These are phyloP conservation scores for Brachypterus glaber DNA, from an alignment of 2,888 invertebrate species.

Conservation along the genomic window DNA sequence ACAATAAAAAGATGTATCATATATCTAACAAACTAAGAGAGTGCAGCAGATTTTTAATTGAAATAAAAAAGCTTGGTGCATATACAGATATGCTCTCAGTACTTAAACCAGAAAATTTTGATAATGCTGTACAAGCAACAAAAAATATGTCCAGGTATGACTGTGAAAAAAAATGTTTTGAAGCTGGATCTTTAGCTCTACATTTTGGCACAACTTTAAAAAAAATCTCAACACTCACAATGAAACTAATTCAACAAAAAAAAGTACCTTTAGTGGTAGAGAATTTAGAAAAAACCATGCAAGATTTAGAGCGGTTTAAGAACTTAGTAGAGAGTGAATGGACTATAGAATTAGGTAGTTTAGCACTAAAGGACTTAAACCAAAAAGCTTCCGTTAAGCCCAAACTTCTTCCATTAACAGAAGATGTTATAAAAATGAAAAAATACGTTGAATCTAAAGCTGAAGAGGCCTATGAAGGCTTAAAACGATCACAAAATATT, in stretches of 20 bases:
- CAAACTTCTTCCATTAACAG: background rate
- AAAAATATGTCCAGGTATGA: conserved; percentile 12
- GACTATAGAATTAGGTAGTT: conserved; percentile 16
- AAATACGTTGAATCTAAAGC: background rate
- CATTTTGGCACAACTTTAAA: conserved; percentile 18
- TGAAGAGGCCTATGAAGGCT: background rate
- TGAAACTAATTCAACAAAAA: conserved; percentile 15
- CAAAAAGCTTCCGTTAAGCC: background rate
- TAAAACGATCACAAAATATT: background rate
- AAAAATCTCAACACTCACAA: conserved; percentile 15
- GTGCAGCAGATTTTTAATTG: conserved; percentile 9
- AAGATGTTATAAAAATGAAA: background rate
- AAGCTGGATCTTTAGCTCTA: conserved; percentile 16
- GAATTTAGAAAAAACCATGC: conserved; percentile 8
- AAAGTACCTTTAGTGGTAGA: conserved; percentile 7
- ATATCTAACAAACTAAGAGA: conserved; percentile 10
- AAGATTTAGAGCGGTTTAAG: conserved; percentile 13
- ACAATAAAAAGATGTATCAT: conserved; percentile 7
- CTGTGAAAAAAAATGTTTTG: conserved; percentile 14
- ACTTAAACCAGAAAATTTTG: conserved; percentile 2
- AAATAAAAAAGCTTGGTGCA: conserved; percentile 2
- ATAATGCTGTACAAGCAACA: conserved; percentile 1
- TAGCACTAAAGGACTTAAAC: background rate
- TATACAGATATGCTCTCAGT: background rate
- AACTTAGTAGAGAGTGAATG: conserved; percentile 14